Percentiles rank a stretch among this genome's conserved stretches.
These are phyloP conservation scores for Tragelaphus strepsiceros DNA, from an alignment of 2,113 vertebrate species.

Conservation along the genomic window DNA sequence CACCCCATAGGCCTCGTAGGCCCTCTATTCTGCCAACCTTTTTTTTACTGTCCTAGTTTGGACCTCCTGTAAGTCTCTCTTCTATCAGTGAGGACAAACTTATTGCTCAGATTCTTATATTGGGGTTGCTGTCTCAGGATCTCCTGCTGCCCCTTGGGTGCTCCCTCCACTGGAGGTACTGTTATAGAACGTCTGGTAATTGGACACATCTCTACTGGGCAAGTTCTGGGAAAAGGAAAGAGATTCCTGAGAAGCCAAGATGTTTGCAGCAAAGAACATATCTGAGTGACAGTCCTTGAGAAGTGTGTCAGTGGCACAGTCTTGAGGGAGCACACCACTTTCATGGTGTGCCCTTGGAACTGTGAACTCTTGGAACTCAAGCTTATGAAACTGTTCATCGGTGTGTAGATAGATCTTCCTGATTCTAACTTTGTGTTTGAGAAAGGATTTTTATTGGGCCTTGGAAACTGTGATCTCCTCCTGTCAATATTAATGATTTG, in stretches of 20 bases:
- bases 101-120: neutral
- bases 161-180: fast-evolving
- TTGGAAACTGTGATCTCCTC: neutral
- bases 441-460: fast-evolving
- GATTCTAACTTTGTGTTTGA: neutral
- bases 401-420: fast-evolving
- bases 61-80: neutral
- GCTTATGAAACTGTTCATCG: neutral
- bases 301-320: neutral
- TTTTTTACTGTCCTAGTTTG: neutral
- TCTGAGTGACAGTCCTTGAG: neutral
- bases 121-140: no score
- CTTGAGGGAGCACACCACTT: neutral
- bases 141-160: neutral
- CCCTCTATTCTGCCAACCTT: neutral
- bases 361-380: neutral
- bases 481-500: neutral
- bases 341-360: neutral
- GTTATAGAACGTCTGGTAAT: fast-evolving
- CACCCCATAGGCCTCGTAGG: fast-evolving
- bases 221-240: neutral
- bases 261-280: neutral
- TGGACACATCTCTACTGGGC: fast-evolving
- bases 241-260: neutral
- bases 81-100: no score